Percentiles rank a stretch among this genome's conserved stretches.
phyloP scores from a whole-genome alignment of 2,888 invertebrate species.

The Timema cristinae region DNA sequence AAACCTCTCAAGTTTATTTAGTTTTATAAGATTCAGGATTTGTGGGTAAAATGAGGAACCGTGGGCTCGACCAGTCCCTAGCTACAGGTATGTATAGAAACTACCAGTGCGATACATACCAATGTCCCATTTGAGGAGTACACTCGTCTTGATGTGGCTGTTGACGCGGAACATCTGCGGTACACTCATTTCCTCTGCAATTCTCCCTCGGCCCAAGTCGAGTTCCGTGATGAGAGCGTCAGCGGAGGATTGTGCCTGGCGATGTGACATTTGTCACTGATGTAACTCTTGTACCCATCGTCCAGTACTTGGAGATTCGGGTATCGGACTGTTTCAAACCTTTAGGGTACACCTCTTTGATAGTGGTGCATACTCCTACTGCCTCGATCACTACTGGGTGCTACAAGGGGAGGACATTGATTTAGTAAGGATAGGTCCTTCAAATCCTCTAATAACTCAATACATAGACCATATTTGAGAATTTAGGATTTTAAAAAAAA shows the following conservation, averaged over 20 bases:
- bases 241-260: conserved; percentile 35
- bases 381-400: conserved; percentile 40
- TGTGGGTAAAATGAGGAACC: no score
- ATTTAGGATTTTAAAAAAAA: no score
- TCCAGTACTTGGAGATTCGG: conserved; percentile 29
- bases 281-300: conserved; percentile 40
- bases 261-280: conserved; percentile 36
- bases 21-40: conserved; percentile 23
- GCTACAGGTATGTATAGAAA: no score
- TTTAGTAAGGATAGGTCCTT: no score
- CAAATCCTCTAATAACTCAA: no score
- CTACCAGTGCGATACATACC: conserved; percentile 31
- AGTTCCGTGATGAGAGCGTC: conserved; percentile 40
- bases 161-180: conserved; percentile 36
- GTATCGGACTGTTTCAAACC: conserved; percentile 29
- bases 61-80: no score
- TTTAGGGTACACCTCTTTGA: conserved; percentile 18
- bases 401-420: conserved; percentile 33
- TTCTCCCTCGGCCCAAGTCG: conserved; percentile 41
- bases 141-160: conserved; percentile 35
- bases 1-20: neutral
- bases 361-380: conserved; percentile 35
- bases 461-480: no score
- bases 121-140: conserved; percentile 37
- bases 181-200: conserved; percentile 27